A percentile compares a stretch with the other conserved stretches of the same genome.
Conservation (phyloP, 2,888 invertebrate species). For the Thumatha senex region DNA sequence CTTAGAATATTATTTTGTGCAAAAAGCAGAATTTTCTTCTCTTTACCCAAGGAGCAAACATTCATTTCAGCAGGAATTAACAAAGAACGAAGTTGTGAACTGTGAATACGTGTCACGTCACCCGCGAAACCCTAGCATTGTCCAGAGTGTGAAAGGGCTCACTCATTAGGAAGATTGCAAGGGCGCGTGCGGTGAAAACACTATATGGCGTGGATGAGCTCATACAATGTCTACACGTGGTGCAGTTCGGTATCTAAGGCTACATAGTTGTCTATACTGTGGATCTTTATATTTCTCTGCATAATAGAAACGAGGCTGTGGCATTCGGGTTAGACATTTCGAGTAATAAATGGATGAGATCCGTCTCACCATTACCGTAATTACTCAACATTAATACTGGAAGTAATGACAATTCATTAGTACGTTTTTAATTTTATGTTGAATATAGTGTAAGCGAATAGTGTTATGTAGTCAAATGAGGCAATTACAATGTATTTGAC, state of each 20-base stretch:
- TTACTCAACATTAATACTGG: conserved; percentile 34
- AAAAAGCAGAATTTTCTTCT: conserved; percentile 16
- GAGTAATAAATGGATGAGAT: conserved; percentile 53
- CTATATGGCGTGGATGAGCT: conserved; percentile 57
- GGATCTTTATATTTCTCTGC: conserved; percentile 65
- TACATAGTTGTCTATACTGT: conserved; percentile 53
- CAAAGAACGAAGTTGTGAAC: conserved; percentile 65
- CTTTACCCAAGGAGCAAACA: conserved; percentile 41
- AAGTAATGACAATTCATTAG: neutral
- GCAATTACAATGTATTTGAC: conserved; percentile 3
- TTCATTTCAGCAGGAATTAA: conserved; percentile 59
- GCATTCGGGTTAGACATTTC: conserved; percentile 62
- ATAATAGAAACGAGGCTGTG: conserved; percentile 61
- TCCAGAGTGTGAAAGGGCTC: conserved; percentile 80
- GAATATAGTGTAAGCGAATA: neutral
- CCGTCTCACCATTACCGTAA: conserved; percentile 60
- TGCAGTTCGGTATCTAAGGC: conserved; percentile 60
- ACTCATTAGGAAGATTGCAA: conserved; percentile 84
- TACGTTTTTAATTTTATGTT: neutral
- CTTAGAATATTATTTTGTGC: too few relatives aligned
- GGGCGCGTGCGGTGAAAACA: conserved; percentile 69
- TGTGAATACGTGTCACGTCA: conserved; percentile 75
- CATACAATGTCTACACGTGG: conserved; percentile 63
- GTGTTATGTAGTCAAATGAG: neutral
- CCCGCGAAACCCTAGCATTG: conserved; percentile 78